Evolutionary conservation across 2,113 vertebrate genomes (phyloP).

Genomic region (Megalops atlanticus): DNA sequence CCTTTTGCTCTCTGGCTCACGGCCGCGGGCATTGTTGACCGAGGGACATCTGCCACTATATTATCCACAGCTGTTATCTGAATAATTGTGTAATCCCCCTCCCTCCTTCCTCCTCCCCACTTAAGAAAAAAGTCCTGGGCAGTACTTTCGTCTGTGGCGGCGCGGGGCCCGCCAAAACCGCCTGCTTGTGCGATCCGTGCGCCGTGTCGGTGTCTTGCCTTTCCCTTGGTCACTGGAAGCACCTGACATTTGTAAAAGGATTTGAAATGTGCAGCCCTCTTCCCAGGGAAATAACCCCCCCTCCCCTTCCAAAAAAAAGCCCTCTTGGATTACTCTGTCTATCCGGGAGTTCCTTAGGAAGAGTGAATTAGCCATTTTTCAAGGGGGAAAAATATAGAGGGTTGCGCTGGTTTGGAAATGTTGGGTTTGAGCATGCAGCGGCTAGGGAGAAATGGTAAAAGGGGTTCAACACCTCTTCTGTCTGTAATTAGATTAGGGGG

Average conservation of each 20-base stretch:
- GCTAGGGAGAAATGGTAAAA: neutral
- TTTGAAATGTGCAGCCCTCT: slow-evolving; percentile 34
- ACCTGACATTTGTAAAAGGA: slow-evolving; percentile 47
- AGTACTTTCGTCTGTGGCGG: slow-evolving; percentile 24
- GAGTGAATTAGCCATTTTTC: slow-evolving; percentile 64
- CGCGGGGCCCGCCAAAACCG: neutral
- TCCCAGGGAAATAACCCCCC: slow-evolving; percentile 59
- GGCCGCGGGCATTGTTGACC: slow-evolving; percentile 76
- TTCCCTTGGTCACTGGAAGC: slow-evolving; percentile 33
- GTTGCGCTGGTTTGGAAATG: slow-evolving; percentile 43
- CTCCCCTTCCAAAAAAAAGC: slow-evolving; percentile 16
- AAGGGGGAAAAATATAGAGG: slow-evolving; percentile 36
- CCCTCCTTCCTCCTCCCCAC: slow-evolving; percentile 39
- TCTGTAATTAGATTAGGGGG: neutral
- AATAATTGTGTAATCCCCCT: slow-evolving; percentile 75
- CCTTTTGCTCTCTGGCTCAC: slow-evolving; percentile 38
- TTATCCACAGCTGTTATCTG: slow-evolving; percentile 81
- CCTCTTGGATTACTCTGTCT: slow-evolving; percentile 66
- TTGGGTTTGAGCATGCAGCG: slow-evolving; percentile 16
- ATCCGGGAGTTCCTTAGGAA: slow-evolving; percentile 66
- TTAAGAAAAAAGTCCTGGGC: slow-evolving; percentile 32
- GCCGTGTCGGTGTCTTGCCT: slow-evolving; percentile 20
- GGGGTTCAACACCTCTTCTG: neutral
- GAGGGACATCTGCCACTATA: slow-evolving; percentile 78
- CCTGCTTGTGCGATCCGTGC: slow-evolving; percentile 20